Percentiles rank a stretch among this genome's conserved stretches.
phyloP scores from a whole-genome alignment of 2,888 invertebrate species.

The Cacoxenus indagator region DNA sequence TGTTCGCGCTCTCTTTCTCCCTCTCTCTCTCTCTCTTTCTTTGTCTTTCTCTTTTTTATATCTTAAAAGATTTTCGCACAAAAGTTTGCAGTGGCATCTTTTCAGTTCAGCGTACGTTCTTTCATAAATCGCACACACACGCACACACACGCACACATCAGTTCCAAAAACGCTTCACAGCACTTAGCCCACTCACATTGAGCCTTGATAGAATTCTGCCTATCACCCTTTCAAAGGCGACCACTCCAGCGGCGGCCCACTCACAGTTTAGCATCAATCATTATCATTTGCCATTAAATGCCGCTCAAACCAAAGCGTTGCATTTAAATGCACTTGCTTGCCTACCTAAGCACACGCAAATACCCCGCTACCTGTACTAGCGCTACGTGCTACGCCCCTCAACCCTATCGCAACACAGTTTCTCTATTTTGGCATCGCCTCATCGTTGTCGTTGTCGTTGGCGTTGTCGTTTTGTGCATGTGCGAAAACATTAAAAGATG shows the following conservation, averaged over 20 bases:
- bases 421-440: background rate
- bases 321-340: slow-evolving; percentile 6
- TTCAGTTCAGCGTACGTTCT: too few species aligned
- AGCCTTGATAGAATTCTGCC: slow-evolving; percentile 29
- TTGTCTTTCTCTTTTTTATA: too few species aligned
- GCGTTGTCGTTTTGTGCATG: background rate
- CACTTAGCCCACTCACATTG: background rate
- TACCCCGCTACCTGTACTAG: background rate
- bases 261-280: slow-evolving; percentile 52
- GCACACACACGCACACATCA: background rate
- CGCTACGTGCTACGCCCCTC: background rate
- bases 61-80: too few species aligned
- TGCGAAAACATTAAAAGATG: slow-evolving; percentile 20
- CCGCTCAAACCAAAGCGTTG: slow-evolving; percentile 21
- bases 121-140: background rate
- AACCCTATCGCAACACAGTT: background rate
- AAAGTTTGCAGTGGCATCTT: too few species aligned
- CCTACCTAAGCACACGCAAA: background rate
- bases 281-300: slow-evolving; percentile 61
- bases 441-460: background rate
- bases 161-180: background rate
- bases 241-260: background rate
- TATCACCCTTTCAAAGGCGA: background rate
- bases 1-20: too few species aligned
- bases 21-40: too few species aligned